Conservation (phyloP, 2,797 vertebrate genomes). For the Mareca penelope region DNA sequence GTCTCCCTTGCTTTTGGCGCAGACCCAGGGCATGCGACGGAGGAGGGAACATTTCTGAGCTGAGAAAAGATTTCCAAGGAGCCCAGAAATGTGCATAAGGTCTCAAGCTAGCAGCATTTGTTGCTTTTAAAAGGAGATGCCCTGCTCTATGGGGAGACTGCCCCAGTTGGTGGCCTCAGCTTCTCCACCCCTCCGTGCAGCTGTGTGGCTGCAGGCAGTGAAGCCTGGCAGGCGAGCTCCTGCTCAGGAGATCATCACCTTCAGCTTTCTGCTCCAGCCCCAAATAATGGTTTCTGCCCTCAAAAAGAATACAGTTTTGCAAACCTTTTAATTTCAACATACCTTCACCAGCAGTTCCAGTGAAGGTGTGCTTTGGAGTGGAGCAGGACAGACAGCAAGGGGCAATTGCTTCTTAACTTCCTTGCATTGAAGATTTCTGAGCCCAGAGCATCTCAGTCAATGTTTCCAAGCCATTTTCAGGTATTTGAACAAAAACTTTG, state of each 20-base stretch:
- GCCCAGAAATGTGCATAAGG: neutral
- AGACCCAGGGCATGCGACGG: neutral
- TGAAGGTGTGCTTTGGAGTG: neutral
- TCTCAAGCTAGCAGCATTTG: neutral
- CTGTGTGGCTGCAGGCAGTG: neutral
- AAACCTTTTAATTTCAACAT: neutral
- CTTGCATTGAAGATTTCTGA: neutral
- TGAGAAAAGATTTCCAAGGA: neutral
- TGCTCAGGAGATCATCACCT: neutral
- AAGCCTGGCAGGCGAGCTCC: neutral
- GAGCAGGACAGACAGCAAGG: neutral
- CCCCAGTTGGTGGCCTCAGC: neutral
- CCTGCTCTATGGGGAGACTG: neutral
- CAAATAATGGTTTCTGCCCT: neutral
- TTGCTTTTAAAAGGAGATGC: neutral
- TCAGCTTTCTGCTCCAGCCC: neutral
- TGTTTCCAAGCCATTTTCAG: neutral
- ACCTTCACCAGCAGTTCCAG: neutral
- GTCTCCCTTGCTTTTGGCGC: neutral
- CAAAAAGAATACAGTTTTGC: accelerated
- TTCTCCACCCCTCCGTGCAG: neutral
- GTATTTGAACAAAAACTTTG: neutral
- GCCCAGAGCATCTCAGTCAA: neutral
- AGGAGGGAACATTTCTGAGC: neutral
- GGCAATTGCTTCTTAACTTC: neutral